These are phyloP conservation scores for Poecilus cupreus DNA, from an alignment of 2,888 invertebrate species.

Conservation along the genomic window DNA sequence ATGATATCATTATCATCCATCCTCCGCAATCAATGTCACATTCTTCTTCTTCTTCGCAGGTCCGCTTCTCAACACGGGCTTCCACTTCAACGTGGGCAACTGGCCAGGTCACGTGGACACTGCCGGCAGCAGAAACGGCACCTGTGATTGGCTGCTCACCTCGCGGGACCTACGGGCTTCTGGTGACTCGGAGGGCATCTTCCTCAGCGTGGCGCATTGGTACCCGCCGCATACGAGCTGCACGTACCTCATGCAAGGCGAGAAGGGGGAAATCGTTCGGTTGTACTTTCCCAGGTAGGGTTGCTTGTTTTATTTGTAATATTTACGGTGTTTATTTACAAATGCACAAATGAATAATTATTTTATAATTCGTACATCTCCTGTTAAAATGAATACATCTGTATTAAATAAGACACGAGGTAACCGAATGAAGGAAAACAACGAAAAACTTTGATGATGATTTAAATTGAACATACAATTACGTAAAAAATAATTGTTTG, in stretches of 20 bases:
- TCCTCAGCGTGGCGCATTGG: constrained; percentile 94
- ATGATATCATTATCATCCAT: too few relatives aligned
- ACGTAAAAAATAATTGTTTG: too few relatives aligned
- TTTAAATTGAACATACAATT: too few relatives aligned
- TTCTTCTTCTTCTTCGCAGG: constrained; percentile 72
- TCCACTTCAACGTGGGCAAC: constrained; percentile 95
- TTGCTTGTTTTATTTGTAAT: too few relatives aligned
- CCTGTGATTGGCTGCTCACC: constrained; percentile 91
- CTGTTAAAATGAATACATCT: too few relatives aligned
- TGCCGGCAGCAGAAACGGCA: constrained; percentile 88
- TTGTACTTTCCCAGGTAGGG: constrained; percentile 91
- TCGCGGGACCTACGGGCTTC: constrained; percentile 86
- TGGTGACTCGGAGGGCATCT: constrained; percentile 90
- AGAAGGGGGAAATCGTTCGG: constrained; percentile 89
- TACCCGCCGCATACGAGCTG: constrained; percentile 95
- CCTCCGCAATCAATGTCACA: too few relatives aligned
- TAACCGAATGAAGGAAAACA: too few relatives aligned
- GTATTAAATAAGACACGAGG: too few relatives aligned
- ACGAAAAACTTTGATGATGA: too few relatives aligned
- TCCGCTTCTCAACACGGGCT: constrained; percentile 92
- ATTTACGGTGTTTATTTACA: too few relatives aligned
- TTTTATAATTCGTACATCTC: too few relatives aligned
- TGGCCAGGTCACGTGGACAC: constrained; percentile 96
- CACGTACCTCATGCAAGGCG: constrained; percentile 91
- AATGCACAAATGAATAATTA: too few relatives aligned